A percentile compares a stretch with the other conserved stretches of the same genome.
phyloP scores from a whole-genome alignment of 2,797 vertebrate genomes.

The Anabas testudineus region DNA sequence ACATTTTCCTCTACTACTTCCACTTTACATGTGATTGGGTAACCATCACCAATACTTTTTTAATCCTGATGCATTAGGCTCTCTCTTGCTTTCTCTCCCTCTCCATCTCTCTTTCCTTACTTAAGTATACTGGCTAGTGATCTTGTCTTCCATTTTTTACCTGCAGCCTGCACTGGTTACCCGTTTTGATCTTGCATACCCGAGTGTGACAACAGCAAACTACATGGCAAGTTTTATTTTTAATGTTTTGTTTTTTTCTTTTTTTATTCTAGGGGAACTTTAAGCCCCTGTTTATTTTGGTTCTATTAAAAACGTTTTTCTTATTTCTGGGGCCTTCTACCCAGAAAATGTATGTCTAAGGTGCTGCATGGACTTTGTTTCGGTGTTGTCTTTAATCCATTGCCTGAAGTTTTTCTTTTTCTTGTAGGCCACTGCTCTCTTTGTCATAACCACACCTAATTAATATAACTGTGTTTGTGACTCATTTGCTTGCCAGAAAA shows the following conservation, averaged over 20 bases:
- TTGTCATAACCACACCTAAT: constrained; percentile 31
- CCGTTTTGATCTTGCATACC: constrained; percentile 87
- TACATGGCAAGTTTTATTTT: constrained; percentile 87
- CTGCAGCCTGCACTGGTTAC: constrained; percentile 87
- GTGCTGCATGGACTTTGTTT: constrained; percentile 62
- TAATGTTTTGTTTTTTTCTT: constrained; percentile 60
- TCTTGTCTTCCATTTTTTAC: constrained; percentile 79
- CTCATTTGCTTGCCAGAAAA: constrained; percentile 55
- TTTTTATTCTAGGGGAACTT: constrained; percentile 56
- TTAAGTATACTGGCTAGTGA: constrained; percentile 66
- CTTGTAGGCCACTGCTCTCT: background rate
- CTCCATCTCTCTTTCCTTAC: constrained; percentile 13
- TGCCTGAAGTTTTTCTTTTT: constrained; percentile 35
- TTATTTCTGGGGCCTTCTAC: constrained; percentile 26
- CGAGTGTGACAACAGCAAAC: constrained; percentile 84
- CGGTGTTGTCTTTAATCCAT: constrained; percentile 47
- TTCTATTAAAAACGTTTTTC: constrained; percentile 11
- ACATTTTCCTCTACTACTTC: constrained; percentile 16
- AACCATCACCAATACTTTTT: constrained; percentile 52
- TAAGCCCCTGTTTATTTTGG: constrained; percentile 8
- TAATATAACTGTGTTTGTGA: constrained; percentile 48
- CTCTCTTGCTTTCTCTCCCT: constrained; percentile 20
- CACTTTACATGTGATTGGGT: constrained; percentile 57
- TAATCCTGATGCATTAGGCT: constrained; percentile 34
- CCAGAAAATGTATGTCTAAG: constrained; percentile 28